These are phyloP conservation scores for Hydropsyche tenuis DNA, from an alignment of 1,140 invertebrate species.

Conservation along the genomic window DNA sequence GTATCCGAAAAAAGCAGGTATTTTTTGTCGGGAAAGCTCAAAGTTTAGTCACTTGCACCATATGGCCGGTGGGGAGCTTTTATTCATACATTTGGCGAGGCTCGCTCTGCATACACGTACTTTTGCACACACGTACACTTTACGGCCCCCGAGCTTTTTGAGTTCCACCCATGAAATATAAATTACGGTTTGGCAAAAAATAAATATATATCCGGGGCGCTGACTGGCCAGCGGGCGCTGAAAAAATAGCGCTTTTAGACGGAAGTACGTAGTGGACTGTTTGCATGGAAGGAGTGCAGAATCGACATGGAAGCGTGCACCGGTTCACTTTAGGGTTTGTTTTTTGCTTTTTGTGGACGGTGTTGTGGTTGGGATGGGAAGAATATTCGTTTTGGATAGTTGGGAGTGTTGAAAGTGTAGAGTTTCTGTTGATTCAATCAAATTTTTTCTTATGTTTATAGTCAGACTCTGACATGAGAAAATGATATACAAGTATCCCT, in stretches of 20 bases:
- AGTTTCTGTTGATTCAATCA: no score
- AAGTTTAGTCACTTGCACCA: constrained; percentile 39
- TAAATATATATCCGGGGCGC: constrained; percentile 23
- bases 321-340: no score
- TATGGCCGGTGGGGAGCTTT: constrained; percentile 34
- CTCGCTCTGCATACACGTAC: constrained; percentile 3
- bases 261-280: neutral
- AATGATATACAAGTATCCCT: no score
- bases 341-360: no score
- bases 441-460: no score
- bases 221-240: neutral
- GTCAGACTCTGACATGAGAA: no score
- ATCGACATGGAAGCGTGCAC: no score
- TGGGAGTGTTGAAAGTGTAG: no score
- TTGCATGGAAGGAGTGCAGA: no score
- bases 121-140: neutral
- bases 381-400: no score
- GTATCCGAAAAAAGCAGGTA: constrained; percentile 21
- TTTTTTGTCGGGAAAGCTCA: constrained; percentile 31
- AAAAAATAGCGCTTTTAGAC: neutral
- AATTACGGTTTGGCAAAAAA: constrained; percentile 29
- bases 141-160: constrained; percentile 27
- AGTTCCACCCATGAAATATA: constrained; percentile 26
- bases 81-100: constrained; percentile 34
- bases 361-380: no score